phyloP scores from a whole-genome alignment of 35 echinoderm and acorn worm species.

The Lytechinus pictus region DNA sequence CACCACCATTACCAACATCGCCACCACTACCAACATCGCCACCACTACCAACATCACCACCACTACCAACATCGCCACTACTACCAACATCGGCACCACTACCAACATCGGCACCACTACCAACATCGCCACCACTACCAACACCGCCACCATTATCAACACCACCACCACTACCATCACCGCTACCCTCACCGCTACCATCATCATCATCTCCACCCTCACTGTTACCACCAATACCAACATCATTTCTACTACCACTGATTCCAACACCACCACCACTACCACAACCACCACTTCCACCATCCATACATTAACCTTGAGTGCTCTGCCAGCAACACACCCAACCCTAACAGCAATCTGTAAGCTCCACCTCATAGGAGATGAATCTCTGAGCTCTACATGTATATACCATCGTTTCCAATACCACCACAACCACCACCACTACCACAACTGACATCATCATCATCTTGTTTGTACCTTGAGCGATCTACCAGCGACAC shows the following conservation, averaged over 20 bases:
- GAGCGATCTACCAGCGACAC: conserved; percentile 80
- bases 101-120: neutral
- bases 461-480: conserved; percentile 60
- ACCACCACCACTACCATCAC: neutral
- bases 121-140: neutral
- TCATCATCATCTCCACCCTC: too few relatives aligned
- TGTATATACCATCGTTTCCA: conserved; percentile 14
- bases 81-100: neutral
- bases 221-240: neutral
- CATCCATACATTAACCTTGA: conserved; percentile 70
- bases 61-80: neutral
- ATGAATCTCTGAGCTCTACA: conserved; percentile 66
- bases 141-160: neutral
- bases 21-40: neutral
- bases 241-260: neutral
- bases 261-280: neutral
- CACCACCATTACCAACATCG: neutral
- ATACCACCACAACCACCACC: neutral
- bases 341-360: conserved; percentile 85
- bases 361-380: conserved; percentile 52
- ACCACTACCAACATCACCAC: neutral
- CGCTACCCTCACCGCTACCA: neutral
- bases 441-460: neutral
- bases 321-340: conserved; percentile 79
- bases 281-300: neutral